Base-by-base conservation (phyloP, 2,797 vertebrate genomes). In the Oreonectes daqikongensis region DNA sequence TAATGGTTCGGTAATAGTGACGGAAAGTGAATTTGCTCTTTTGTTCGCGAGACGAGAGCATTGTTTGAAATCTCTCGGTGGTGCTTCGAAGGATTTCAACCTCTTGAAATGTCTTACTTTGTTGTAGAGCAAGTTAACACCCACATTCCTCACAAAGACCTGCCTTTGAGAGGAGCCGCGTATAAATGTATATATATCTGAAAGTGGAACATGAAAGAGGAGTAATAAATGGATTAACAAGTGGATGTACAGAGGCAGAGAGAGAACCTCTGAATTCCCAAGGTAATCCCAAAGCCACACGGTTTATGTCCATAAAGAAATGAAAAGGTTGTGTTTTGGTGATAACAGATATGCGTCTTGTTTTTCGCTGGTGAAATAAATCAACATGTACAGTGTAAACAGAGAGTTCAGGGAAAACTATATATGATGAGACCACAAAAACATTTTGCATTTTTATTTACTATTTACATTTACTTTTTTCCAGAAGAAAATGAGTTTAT, bases 11-110 rank as follows among this genome's bases (percentile, higher is more conserved):
- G 61, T 79, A 79, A 81, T 84, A 65, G 73, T 75, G 75, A 84
- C 81, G 81, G 75, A 79, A 90, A 87, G 86, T 88, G 84, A 87
- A 86, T 89, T 87, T 90, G 82, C 80, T 74, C 73, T 75, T 85
- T 83, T 83, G 84, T 83, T 81, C 63, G 38, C 73, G 65, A 79
- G 70, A 74, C 69, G 75, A 40, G 70, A 85, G 69, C 74, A 82
- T 81, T 78, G 78, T 82, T 84, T 77, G 40, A 81, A 80, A 73
- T 71, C 61, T 66, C 59, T 83, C 26, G 79, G 32, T 78, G 66
- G 81, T 22, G 22, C 46, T 77, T 48, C 26, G 44, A 63, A 79
- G 83, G 66, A 77, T 70, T 79, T 77, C 48, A 79, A 79, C 61
- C 78, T 75, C 79, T 82, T 79, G 20, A 81, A 83, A 75, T 57